phyloP scores from a whole-genome alignment of 53 echinoderm and acorn worm genomes.

The Mesocentrotus franciscanus region DNA sequence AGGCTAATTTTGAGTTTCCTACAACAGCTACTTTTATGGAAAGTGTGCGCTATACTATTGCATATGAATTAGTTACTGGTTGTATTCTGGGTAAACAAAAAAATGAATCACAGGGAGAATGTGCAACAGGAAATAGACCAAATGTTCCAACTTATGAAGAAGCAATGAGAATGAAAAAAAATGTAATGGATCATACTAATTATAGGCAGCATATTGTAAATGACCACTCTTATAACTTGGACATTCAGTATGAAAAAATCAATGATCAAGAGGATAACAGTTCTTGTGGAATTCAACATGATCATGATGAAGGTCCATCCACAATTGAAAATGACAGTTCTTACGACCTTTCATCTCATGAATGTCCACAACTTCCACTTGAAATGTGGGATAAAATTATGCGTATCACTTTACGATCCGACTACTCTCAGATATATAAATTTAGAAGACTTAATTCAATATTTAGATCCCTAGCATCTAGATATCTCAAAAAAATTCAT shows the following conservation, averaged over 20 bases:
- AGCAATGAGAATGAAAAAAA: background rate
- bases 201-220: background rate
- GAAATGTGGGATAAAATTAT: background rate
- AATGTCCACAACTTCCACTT: slow-evolving; percentile 8
- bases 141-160: slow-evolving; percentile 5
- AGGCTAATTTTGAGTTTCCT: background rate
- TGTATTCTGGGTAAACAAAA: background rate
- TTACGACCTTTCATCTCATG: background rate
- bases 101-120: background rate
- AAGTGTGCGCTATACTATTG: background rate
- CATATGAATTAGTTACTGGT: background rate
- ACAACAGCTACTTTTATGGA: background rate
- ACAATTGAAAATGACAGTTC: background rate
- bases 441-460: background rate
- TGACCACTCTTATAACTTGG: background rate
- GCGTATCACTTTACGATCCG: background rate
- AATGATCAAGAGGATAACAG: no score
- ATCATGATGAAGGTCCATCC: background rate
- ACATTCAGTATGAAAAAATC: background rate
- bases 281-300: no score
- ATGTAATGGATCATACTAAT: background rate
- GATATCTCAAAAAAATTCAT: background rate
- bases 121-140: background rate
- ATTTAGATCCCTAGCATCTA: background rate
- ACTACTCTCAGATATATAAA: background rate